Percentiles rank a stretch among this genome's conserved stretches.
Evolutionary conservation across 1,140 invertebrate genomes (phyloP).

Genomic region (Glossosoma conforme): DNA sequence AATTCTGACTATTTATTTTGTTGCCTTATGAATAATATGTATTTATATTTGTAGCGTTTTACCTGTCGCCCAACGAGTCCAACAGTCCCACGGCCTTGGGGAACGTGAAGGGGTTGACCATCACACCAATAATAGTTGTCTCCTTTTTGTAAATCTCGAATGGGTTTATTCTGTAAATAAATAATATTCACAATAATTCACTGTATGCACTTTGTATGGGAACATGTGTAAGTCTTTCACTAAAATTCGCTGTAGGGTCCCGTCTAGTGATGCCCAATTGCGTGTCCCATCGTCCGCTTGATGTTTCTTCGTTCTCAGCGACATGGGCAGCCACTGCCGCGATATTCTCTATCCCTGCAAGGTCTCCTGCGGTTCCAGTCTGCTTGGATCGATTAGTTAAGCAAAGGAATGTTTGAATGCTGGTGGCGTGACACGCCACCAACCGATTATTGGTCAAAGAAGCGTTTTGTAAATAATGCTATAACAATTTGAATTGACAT

Average conservation of each 20-base stretch:
- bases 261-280: too few relatives aligned
- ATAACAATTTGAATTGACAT: not conserved
- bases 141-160: constrained; percentile 60
- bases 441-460: too few relatives aligned
- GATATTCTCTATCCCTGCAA: too few relatives aligned
- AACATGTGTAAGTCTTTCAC: too few relatives aligned
- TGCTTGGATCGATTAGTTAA: not conserved
- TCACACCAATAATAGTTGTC: constrained; percentile 57
- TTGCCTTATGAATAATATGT: not conserved
- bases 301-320: too few relatives aligned
- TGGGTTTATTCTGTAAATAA: constrained; percentile 53
- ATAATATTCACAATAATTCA: constrained; percentile 13
- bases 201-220: too few relatives aligned
- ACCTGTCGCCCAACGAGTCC: constrained; percentile 57
- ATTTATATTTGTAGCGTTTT: constrained; percentile 14
- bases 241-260: too few relatives aligned
- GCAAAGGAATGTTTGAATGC: too few relatives aligned
- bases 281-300: too few relatives aligned
- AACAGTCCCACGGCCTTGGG: constrained; percentile 57
- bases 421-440: too few relatives aligned
- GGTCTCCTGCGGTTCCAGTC: not conserved
- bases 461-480: not conserved
- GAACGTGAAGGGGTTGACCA: constrained; percentile 63
- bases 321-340: too few relatives aligned
- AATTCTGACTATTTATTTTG: not conserved